Evolutionary conservation across 2,888 invertebrate genomes (phyloP).

Genomic region (Lasioglossum lativentre): DNA sequence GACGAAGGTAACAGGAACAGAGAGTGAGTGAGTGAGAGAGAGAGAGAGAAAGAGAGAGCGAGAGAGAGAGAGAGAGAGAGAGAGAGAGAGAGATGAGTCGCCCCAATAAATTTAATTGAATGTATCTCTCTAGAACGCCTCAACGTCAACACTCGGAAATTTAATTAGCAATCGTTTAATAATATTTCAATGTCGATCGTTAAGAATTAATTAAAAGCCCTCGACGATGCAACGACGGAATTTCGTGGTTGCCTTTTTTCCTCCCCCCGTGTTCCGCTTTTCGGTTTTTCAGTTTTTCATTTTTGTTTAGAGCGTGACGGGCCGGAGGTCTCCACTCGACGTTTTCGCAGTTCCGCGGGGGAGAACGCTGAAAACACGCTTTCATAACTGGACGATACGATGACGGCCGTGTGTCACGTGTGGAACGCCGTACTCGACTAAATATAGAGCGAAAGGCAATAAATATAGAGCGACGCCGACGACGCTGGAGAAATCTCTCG

Average conservation of each 20-base stretch:
- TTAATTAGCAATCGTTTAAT: constrained; percentile 38
- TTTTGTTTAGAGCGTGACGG: not conserved
- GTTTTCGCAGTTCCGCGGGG: not conserved
- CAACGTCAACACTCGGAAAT: constrained; percentile 28
- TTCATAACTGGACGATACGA: constrained; percentile 28
- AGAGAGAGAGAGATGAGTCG: not conserved
- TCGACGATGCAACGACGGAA: not conserved
- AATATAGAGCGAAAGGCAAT: constrained; percentile 59
- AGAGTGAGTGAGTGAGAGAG: not conserved
- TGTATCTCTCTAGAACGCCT: constrained; percentile 8
- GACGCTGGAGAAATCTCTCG: constrained; percentile 40
- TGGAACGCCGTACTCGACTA: constrained; percentile 28
- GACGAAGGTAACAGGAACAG: not conserved
- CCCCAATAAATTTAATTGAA: constrained; percentile 24
- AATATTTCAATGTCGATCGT: constrained; percentile 17
- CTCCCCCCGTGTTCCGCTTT: not conserved
- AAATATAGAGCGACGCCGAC: constrained; percentile 46
- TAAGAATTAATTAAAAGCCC: constrained; percentile 21
- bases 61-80: not conserved
- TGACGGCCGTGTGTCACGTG: constrained; percentile 28
- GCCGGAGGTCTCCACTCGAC: not conserved
- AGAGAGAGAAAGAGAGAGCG: too few species aligned
- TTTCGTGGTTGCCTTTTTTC: not conserved
- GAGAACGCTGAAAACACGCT: not conserved
- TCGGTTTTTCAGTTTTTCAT: not conserved